Evolutionary conservation across 2,797 vertebrate species (phyloP).

Genomic region (Avahi laniger): DNA sequence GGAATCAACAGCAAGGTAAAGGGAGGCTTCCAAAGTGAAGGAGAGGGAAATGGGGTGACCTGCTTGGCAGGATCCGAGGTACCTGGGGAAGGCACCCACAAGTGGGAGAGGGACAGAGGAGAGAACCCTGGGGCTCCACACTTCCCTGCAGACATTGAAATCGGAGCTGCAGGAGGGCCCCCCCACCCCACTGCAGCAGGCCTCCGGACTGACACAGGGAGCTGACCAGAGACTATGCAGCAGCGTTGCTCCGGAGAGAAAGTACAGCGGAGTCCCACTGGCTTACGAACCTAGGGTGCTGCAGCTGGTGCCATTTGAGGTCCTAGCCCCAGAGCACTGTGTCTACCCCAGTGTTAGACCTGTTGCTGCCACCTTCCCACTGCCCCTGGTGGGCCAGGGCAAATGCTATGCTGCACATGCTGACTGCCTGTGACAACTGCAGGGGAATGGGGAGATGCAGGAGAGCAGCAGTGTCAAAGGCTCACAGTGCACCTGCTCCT

Average conservation of each 20-base stretch:
- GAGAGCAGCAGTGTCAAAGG: not conserved
- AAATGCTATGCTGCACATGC: not conserved
- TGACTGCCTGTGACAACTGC: not conserved
- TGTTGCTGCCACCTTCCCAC: not conserved
- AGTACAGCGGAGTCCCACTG: not conserved
- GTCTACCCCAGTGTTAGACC: not conserved
- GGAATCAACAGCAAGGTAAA: not conserved
- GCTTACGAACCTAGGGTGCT: not conserved
- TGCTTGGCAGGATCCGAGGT: not conserved
- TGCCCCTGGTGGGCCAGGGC: no score
- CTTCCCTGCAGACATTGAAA: not conserved
- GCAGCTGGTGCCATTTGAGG: not conserved
- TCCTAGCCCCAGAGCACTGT: not conserved
- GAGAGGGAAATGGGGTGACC: not conserved
- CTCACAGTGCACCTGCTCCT: not conserved
- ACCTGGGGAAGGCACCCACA: not conserved
- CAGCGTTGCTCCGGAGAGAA: not conserved
- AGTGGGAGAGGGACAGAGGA: not conserved
- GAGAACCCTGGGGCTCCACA: not conserved
- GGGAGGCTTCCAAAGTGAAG: not conserved
- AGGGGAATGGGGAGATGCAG: not conserved
- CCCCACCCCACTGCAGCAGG: not conserved
- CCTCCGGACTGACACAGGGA: not conserved
- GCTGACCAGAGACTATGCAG: not conserved
- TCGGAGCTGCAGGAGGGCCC: not conserved